These are phyloP conservation scores for Gymnoscopelus microlampas DNA, from an alignment of 2,797 vertebrate genomes.

Conservation along the genomic window DNA sequence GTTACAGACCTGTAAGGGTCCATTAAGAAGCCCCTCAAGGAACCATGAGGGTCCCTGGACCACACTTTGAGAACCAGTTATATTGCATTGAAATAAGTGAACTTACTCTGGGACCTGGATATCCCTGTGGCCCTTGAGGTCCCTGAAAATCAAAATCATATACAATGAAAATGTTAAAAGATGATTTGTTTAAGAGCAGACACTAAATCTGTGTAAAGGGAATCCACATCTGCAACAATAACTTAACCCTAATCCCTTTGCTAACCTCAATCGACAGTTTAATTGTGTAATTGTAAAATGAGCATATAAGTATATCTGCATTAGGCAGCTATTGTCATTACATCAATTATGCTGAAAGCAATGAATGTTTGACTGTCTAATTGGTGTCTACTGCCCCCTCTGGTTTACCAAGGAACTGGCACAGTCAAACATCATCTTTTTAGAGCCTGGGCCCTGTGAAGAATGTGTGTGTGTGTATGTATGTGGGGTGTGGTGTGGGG, in stretches of 20 bases:
- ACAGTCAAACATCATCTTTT: neutral
- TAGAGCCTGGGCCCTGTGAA: slow-evolving; percentile 6
- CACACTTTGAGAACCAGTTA: no score
- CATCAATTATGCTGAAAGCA: neutral
- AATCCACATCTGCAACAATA: neutral
- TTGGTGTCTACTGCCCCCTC: slow-evolving; percentile 41
- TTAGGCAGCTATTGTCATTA: no score
- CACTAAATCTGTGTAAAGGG: no score
- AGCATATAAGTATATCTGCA: no score
- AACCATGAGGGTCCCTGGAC: no score
- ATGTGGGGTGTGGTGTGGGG: neutral
- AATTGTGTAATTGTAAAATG: no score
- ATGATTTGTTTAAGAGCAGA: no score
- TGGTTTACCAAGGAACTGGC: slow-evolving; percentile 25
- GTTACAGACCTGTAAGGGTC: no score
- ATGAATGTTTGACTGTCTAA: neutral
- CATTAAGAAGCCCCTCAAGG: no score
- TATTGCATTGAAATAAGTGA: neutral
- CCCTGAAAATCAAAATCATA: slow-evolving; percentile 83
- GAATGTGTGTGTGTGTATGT: slow-evolving; percentile 1
- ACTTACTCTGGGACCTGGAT: slow-evolving; percentile 91
- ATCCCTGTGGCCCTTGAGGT: slow-evolving; percentile 89
- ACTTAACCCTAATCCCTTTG: no score
- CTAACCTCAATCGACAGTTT: no score
- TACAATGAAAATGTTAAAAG: slow-evolving; percentile 15